Evolutionary conservation across 2,888 invertebrate genomes (phyloP).

Genomic region (Carterocephalus palaemon): DNA sequence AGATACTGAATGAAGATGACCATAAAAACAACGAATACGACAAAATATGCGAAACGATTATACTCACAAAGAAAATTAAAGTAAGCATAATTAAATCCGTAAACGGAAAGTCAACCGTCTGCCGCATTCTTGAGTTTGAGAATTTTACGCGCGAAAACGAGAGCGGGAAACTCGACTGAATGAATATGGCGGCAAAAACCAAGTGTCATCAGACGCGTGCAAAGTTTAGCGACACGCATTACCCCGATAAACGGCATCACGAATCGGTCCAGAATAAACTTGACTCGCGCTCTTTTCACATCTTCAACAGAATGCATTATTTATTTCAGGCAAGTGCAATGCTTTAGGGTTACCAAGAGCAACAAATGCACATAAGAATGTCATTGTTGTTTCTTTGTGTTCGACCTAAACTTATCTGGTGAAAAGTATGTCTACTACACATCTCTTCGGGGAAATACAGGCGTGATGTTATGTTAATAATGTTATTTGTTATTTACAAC

Average conservation of each 20-base stretch:
- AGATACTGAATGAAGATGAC: too few relatives aligned
- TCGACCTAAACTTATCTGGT: too few relatives aligned
- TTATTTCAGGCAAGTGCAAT: constrained; percentile 41
- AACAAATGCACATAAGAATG: too few relatives aligned
- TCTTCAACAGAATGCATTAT: constrained; percentile 41
- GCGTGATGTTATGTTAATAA: too few relatives aligned
- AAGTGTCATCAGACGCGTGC: constrained; percentile 46
- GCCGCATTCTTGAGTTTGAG: neutral
- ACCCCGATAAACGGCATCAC: constrained; percentile 27
- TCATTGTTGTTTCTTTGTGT: too few relatives aligned
- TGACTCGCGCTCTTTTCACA: constrained; percentile 36
- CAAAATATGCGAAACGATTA: too few relatives aligned
- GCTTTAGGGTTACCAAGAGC: constrained; percentile 29
- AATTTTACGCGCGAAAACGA: constrained; percentile 35
- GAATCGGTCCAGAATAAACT: constrained; percentile 40
- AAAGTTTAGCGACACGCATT: constrained; percentile 41
- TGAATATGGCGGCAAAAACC: constrained; percentile 42
- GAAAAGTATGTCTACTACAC: too few relatives aligned
- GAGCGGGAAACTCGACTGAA: constrained; percentile 39
- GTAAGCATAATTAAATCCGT: too few relatives aligned
- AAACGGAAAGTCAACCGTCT: neutral
- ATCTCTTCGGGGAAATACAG: too few relatives aligned
- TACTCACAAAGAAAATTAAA: too few relatives aligned
- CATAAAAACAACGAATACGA: too few relatives aligned
- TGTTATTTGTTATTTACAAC: too few relatives aligned